phyloP scores from a whole-genome alignment of 1,140 invertebrate species.

The Hesperophylax magnus region DNA sequence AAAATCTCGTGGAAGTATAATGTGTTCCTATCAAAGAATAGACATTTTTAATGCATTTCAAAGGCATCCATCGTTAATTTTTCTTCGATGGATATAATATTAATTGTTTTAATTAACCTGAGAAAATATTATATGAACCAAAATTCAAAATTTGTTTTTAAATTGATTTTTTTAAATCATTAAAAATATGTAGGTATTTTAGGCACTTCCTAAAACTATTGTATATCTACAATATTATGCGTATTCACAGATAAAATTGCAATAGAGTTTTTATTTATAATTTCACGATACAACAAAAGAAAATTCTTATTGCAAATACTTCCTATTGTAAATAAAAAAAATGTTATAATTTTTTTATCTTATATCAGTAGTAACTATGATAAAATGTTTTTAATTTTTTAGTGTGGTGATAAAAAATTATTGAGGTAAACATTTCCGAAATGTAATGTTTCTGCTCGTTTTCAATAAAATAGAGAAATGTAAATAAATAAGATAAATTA shows the following conservation, averaged over 20 bases:
- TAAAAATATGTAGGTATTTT: too few relatives aligned
- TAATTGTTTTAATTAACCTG: too few relatives aligned
- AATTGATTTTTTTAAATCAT: too few relatives aligned
- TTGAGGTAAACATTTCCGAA: background rate
- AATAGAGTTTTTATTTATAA: background rate
- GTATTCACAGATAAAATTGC: background rate
- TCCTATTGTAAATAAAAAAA: slow-evolving; percentile 45
- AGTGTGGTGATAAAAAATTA: slow-evolving; percentile 38
- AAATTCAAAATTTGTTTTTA: too few relatives aligned
- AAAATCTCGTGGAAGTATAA: too few relatives aligned
- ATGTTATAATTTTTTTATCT: slow-evolving; percentile 36
- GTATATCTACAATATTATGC: background rate
- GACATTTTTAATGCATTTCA: too few relatives aligned
- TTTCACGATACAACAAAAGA: background rate
- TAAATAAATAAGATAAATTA: slow-evolving; percentile 50
- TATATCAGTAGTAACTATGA: slow-evolving; percentile 24
- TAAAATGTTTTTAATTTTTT: slow-evolving; percentile 39
- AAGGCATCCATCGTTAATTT: too few relatives aligned
- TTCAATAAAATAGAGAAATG: slow-evolving; percentile 40
- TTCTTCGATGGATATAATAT: too few relatives aligned
- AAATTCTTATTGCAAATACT: background rate
- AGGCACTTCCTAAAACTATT: too few relatives aligned
- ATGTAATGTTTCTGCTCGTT: slow-evolving; percentile 33
- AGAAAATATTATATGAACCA: too few relatives aligned
- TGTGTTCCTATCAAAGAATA: too few relatives aligned